Evolutionary conservation across 2,113 vertebrate species (phyloP).

Genomic region (Setophaga petechia): DNA sequence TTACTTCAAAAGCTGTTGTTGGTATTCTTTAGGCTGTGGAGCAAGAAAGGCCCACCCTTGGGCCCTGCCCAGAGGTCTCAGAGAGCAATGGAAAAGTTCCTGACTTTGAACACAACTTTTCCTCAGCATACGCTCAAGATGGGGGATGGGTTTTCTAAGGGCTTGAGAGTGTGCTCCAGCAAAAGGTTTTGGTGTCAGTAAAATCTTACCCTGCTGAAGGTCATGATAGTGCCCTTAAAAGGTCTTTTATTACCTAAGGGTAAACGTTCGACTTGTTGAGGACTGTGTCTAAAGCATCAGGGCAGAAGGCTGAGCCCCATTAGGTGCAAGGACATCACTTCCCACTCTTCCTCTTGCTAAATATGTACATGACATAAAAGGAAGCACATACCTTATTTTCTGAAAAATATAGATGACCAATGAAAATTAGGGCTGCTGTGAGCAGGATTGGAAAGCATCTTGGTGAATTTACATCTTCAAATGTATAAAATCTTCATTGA

Average conservation of each 20-base stretch:
- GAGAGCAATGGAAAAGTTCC: neutral
- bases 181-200: neutral
- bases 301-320: neutral
- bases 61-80: neutral
- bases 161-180: neutral
- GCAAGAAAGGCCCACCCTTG: neutral
- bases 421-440: neutral
- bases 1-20: neutral
- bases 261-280: neutral
- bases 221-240: neutral
- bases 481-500: neutral
- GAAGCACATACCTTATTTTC: neutral
- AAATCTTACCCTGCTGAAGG: neutral
- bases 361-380: neutral
- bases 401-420: neutral
- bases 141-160: neutral
- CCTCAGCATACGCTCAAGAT: neutral
- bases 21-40: neutral
- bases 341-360: neutral
- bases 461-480: neutral
- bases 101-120: neutral
- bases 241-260: neutral
- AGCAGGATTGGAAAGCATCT: neutral
- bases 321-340: neutral
- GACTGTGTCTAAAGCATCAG: neutral